Percentiles rank a stretch among this genome's conserved stretches.
Evolutionary conservation across 2,113 vertebrate genomes (phyloP).

Genomic region (Ursus arctos): DNA sequence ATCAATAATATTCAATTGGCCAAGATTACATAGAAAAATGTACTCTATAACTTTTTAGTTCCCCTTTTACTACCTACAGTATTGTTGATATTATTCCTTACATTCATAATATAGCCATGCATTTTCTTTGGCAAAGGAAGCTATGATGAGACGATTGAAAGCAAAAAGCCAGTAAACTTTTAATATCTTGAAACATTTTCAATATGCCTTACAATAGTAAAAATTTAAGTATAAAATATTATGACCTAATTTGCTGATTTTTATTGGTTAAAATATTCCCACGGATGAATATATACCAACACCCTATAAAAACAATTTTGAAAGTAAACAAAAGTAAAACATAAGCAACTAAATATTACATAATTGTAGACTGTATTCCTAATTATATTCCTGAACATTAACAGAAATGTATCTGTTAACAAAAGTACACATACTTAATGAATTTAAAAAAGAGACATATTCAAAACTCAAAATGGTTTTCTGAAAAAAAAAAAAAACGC

Average conservation of each 20-base stretch:
- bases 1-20: slow-evolving; percentile 52
- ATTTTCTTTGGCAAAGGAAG: slow-evolving; percentile 36
- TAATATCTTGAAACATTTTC: slow-evolving; percentile 57
- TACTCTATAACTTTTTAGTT: neutral
- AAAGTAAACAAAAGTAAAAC: neutral
- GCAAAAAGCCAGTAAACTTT: neutral
- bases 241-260: slow-evolving; percentile 47
- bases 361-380: neutral
- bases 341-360: neutral
- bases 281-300: neutral
- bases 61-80: neutral
- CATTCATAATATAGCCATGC: neutral
- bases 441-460: slow-evolving; percentile 67
- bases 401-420: slow-evolving; percentile 51
- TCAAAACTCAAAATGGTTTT: slow-evolving; percentile 57
- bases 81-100: neutral
- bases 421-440: neutral
- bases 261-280: neutral
- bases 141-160: neutral
- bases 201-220: slow-evolving; percentile 7
- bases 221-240: slow-evolving; percentile 56
- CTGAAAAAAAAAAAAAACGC: slow-evolving; percentile 53
- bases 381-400: slow-evolving; percentile 81
- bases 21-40: neutral
- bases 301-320: neutral